Percentiles rank a stretch among this genome's conserved stretches.
Conservation (phyloP, 2,888 invertebrate genomes). For the Leucoma salicis region DNA sequence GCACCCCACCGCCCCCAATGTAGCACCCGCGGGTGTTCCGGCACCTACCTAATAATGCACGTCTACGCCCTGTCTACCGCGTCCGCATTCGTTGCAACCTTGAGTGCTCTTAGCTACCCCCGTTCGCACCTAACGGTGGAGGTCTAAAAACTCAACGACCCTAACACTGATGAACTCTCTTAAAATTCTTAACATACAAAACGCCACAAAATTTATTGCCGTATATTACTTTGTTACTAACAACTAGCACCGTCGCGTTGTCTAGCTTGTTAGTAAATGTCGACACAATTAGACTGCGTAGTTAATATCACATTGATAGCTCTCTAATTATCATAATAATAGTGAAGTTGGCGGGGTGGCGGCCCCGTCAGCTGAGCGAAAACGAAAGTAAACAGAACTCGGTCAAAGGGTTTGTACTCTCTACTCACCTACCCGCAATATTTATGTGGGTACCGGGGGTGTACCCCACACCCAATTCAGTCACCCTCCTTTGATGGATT, state of each 20-base stretch:
- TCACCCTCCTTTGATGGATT: conserved; percentile 81
- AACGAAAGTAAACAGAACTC: conserved; percentile 83
- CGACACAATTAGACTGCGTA: conserved; percentile 48
- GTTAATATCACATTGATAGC: conserved; percentile 63
- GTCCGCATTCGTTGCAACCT: conserved; percentile 79
- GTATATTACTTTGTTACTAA: background rate
- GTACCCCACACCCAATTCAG: conserved; percentile 69
- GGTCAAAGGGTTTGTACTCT: conserved; percentile 83
- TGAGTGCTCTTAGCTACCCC: conserved; percentile 64
- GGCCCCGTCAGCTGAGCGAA: conserved; percentile 82
- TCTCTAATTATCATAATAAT: conserved; percentile 80
- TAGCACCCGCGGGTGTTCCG: conserved; percentile 72
- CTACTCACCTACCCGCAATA: conserved; percentile 82
- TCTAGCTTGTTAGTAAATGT: conserved; percentile 25
- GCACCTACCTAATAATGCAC: conserved; percentile 83
- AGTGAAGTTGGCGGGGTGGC: conserved; percentile 69
- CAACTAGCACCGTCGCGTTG: conserved; percentile 10
- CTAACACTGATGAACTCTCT: conserved; percentile 16
- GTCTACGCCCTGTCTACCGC: conserved; percentile 80
- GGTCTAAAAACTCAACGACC: conserved; percentile 30
- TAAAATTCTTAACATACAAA: conserved; percentile 11
- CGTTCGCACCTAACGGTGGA: conserved; percentile 38
- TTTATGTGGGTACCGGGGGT: conserved; percentile 78
- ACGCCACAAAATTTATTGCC: background rate
- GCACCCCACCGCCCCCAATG: conserved; percentile 59